Conservation (phyloP, 2,797 vertebrate genomes). For the Botia kubotai region DNA sequence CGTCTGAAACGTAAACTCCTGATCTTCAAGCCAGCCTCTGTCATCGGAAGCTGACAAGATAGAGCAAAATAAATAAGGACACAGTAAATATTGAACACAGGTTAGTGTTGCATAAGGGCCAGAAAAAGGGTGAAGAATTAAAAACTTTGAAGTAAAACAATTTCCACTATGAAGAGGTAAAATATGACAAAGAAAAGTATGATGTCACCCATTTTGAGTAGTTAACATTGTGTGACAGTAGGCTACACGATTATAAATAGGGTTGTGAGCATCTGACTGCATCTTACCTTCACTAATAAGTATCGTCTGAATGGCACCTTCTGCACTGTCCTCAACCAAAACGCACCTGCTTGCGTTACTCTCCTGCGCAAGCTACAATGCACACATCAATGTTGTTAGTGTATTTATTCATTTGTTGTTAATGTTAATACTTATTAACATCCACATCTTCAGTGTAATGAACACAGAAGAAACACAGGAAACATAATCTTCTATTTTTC, state of each 20-base stretch:
- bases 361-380: background rate
- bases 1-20: background rate
- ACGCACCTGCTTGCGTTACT: background rate
- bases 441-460: too few relatives aligned
- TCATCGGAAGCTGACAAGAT: constrained; percentile 7
- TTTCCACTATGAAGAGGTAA: too few relatives aligned
- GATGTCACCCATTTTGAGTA: background rate
- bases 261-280: background rate
- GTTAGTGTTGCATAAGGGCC: too few relatives aligned
- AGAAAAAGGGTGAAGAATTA: too few relatives aligned
- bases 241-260: background rate
- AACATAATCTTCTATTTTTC: too few relatives aligned
- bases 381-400: background rate
- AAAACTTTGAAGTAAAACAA: too few relatives aligned
- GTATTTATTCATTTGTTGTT: too few relatives aligned
- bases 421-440: too few relatives aligned
- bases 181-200: background rate
- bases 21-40: constrained; percentile 1
- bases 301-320: background rate
- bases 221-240: background rate
- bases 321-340: background rate
- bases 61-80: background rate
- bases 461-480: too few relatives aligned
- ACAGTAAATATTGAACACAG: too few relatives aligned
- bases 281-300: background rate